Conservation (phyloP, 35 echinoderm and acorn worm genomes). For the Heliocidaris tuberculata region DNA sequence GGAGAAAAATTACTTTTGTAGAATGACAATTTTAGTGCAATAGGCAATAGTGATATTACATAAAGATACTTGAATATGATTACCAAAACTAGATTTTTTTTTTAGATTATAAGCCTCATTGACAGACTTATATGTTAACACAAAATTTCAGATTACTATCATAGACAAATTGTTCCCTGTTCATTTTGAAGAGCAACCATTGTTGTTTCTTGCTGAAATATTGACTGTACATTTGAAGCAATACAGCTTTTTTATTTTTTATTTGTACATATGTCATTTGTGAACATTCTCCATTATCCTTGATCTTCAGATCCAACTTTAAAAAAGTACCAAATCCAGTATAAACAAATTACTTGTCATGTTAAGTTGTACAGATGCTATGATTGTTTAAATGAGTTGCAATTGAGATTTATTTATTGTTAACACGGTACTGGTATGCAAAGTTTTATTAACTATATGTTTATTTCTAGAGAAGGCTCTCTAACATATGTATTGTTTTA, state of each 20-base stretch:
- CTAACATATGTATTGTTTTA: background rate
- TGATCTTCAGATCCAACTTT: conserved; percentile 6
- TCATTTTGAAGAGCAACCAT: background rate
- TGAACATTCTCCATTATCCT: background rate
- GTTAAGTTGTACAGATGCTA: background rate
- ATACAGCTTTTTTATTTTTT: background rate
- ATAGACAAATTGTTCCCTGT: too few relatives aligned
- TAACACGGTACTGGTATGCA: background rate
- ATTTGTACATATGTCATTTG: background rate
- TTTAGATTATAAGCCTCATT: too few relatives aligned
- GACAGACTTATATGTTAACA: too few relatives aligned
- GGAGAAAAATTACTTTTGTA: too few relatives aligned
- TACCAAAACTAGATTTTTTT: too few relatives aligned
- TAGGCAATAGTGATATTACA: too few relatives aligned
- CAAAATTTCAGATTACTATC: too few relatives aligned
- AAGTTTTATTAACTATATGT: background rate
- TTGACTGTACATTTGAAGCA: background rate
- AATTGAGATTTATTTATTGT: background rate
- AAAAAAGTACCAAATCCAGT: background rate
- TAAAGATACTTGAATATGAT: too few relatives aligned
- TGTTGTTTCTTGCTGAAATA: background rate
- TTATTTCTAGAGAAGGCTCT: background rate
- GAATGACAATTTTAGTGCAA: too few relatives aligned
- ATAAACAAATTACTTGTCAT: background rate
- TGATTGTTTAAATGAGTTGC: background rate